Base-by-base conservation (phyloP, 2,113 vertebrate species). In the Chaetura pelagica region DNA sequence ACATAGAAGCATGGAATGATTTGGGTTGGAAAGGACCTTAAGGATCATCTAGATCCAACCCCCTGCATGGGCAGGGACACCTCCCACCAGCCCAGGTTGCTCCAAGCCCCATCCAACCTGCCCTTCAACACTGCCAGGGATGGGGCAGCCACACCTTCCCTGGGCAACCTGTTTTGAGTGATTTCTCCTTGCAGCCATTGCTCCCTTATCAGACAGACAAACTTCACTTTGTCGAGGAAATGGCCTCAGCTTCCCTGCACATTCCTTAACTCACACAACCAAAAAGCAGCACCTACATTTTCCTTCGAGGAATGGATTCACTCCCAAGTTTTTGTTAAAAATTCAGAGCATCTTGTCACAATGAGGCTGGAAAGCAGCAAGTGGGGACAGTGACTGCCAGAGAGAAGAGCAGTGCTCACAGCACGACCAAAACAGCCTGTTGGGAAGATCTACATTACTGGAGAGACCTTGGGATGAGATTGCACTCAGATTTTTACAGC, bases 211-310 rank as follows among this genome's bases (percentile, higher is more conserved):
- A 22, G 40, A 7, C 29, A 16, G 8, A n/a, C 29, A 62, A 67
- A 49, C 54, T 44, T 10, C 1, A 29, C 42, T 27, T 17, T 38
- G 38, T 38, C 10, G 38, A 38, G 40, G 62, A 20, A 35, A 20
- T 0, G 5, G 76, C 69, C 49, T 55, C 26, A 1, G 48, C 42
- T 5, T 40, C 75, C 61, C n/a, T 1, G 7, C 1, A 18, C 5
- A 1, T 6, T 35, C 72, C 4, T 29, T 8, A 42, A 1, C 72
- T 48, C 26, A 2, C 23, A 2, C 21, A 4, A 42, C 7, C 66
- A 15, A 6, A 23, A 32, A 29, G 44, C 3, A 0, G 18, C 35
- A 6, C 32, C 44, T 18, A 30, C 1, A 4, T 14, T 42, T 3
- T 27, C 40, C 42, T 35, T 46, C 1, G 9, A 42, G 72, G n/a